A percentile compares a stretch with the other conserved stretches of the same genome.
Conservation (phyloP, 2,113 vertebrate species). For the Microcebus jonahi region DNA sequence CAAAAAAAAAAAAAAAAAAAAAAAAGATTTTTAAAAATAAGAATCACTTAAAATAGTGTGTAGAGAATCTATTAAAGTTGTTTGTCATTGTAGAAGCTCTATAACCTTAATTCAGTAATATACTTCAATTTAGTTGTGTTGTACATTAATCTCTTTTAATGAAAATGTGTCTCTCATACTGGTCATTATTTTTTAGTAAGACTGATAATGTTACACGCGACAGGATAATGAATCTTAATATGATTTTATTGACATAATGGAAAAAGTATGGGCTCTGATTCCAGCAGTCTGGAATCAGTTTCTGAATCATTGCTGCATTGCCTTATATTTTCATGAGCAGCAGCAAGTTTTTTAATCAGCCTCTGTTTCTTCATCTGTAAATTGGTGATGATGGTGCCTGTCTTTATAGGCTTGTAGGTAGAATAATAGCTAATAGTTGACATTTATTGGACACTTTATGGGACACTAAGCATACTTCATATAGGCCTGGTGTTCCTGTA, state of each 20-base stretch:
- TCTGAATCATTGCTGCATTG: not conserved
- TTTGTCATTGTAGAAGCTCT: not conserved
- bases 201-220: not conserved
- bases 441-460: not conserved
- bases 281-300: not conserved
- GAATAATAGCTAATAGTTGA: not conserved
- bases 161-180: constrained; percentile 34
- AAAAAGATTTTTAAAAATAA: not conserved
- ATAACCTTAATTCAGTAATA: not conserved
- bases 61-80: not conserved
- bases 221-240: not conserved
- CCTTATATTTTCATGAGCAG: not conserved
- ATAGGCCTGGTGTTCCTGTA: not conserved
- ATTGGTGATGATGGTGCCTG: not conserved
- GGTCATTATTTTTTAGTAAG: constrained; percentile 51
- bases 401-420: not conserved
- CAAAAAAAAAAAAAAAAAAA: too few species aligned
- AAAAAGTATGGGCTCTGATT: not conserved
- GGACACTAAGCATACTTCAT: not conserved
- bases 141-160: not conserved
- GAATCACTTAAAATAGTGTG: not conserved
- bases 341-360: not conserved
- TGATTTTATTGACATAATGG: not conserved
- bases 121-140: constrained; percentile 1
- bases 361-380: constrained; percentile 4